Evolutionary conservation across 2,888 invertebrate species (phyloP).

Genomic region (Molorchus minor): DNA sequence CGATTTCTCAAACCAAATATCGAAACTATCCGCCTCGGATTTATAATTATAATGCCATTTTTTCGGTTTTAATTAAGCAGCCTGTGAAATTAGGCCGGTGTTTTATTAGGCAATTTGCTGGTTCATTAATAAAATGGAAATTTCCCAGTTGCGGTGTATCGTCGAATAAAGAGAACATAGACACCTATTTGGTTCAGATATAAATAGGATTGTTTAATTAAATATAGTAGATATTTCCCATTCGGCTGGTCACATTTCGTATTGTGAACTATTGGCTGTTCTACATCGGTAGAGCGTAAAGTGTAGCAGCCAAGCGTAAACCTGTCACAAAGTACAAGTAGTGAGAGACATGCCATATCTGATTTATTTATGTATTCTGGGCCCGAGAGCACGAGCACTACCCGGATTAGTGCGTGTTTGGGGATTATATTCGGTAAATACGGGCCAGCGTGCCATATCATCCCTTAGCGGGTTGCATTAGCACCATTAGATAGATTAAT

Average conservation of each 20-base stretch:
- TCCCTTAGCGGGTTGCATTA: too few relatives aligned
- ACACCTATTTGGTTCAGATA: conserved; percentile 18
- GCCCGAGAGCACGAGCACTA: conserved; percentile 17
- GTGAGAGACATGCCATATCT: conserved; percentile 35
- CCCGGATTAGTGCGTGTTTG: background rate
- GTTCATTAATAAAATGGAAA: conserved; percentile 36
- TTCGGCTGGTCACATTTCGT: conserved; percentile 27
- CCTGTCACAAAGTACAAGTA: conserved; percentile 43
- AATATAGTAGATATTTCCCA: conserved; percentile 24
- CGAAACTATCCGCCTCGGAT: conserved; percentile 1
- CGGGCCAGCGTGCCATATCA: too few relatives aligned
- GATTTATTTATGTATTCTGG: conserved; percentile 35
- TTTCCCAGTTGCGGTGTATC: conserved; percentile 32
- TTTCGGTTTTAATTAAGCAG: conserved; percentile 27
- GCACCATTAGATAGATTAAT: too few relatives aligned
- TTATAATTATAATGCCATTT: conserved; percentile 22
- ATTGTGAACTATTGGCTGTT: conserved; percentile 45
- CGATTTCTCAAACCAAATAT: conserved; percentile 14
- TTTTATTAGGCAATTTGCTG: conserved; percentile 33
- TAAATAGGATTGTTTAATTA: conserved; percentile 34
- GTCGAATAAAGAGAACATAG: conserved; percentile 23
- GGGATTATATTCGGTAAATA: background rate
- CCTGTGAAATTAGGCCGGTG: conserved; percentile 34
- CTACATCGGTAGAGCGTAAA: conserved; percentile 46
- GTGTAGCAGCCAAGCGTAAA: conserved; percentile 42